Conservation (phyloP, 2,797 vertebrate genomes). For the Dendrocincla fuliginosa region DNA sequence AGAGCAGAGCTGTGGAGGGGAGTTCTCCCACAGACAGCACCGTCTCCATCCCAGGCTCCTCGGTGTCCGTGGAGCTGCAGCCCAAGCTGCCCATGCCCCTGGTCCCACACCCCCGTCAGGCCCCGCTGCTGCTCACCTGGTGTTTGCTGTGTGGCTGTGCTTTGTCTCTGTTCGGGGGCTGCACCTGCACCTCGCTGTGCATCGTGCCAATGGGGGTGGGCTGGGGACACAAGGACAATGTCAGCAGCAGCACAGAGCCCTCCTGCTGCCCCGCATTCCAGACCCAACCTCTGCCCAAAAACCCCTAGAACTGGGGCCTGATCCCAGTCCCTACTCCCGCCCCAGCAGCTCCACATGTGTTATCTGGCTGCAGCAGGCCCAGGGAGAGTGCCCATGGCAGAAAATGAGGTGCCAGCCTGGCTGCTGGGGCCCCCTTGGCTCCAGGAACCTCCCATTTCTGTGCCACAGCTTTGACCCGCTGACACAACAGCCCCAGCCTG, state of each 20-base stretch:
- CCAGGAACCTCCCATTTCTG: not conserved
- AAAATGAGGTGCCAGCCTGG: not conserved
- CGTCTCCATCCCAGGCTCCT: not conserved
- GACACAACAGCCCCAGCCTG: not conserved
- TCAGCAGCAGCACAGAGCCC: not conserved
- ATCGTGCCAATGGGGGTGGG: conserved; percentile 96
- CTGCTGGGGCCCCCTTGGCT: not conserved
- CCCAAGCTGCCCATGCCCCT: rapidly evolving
- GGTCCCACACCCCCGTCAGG: not conserved
- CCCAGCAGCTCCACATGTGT: not conserved
- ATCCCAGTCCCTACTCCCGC: rapidly evolving
- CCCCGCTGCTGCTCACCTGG: conserved; percentile 80
- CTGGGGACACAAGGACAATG: conserved; percentile 65
- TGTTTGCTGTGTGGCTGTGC: conserved; percentile 93
- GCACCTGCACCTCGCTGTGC: conserved; percentile 87
- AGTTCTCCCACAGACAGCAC: not conserved
- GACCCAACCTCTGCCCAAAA: not conserved
- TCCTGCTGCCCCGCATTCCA: rapidly evolving
- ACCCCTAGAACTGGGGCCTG: rapidly evolving
- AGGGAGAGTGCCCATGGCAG: not conserved
- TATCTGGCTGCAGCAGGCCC: not conserved
- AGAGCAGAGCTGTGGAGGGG: not conserved
- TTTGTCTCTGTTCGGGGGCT: conserved; percentile 90
- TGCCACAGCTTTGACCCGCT: not conserved
- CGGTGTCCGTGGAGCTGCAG: not conserved